Percentiles rank a stretch among this genome's conserved stretches.
phyloP scores from a whole-genome alignment of 2,888 invertebrate species.

The Polyommatus iphigenia region DNA sequence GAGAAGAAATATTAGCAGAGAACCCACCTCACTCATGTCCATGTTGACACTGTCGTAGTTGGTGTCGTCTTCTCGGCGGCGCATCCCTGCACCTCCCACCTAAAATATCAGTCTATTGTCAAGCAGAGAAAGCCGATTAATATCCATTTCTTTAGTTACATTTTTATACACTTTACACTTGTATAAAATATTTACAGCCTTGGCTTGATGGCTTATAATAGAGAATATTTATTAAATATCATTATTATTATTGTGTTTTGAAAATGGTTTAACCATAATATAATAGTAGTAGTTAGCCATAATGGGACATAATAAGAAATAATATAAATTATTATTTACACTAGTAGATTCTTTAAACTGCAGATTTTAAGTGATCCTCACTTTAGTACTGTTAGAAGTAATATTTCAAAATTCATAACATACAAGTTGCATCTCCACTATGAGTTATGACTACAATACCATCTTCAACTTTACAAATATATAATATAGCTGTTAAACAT shows the following conservation, averaged over 20 bases:
- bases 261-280: too few relatives aligned
- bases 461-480: too few relatives aligned
- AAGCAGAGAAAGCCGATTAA: conserved; percentile 81
- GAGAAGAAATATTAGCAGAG: background rate
- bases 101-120: conserved; percentile 80
- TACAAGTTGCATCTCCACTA: too few relatives aligned
- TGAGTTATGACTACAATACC: too few relatives aligned
- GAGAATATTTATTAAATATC: background rate
- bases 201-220: too few relatives aligned
- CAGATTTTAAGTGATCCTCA: too few relatives aligned
- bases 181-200: background rate
- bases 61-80: conserved; percentile 79
- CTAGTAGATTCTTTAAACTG: too few relatives aligned
- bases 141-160: conserved; percentile 47
- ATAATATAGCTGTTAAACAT: background rate
- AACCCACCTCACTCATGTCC: conserved; percentile 87
- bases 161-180: conserved; percentile 35
- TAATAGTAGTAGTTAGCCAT: too few relatives aligned
- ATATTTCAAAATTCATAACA: too few relatives aligned
- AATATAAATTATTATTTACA: too few relatives aligned
- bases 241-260: background rate
- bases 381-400: too few relatives aligned
- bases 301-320: too few relatives aligned
- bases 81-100: conserved; percentile 56
- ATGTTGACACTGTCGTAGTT: conserved; percentile 89